A percentile compares a stretch with the other conserved stretches of the same genome.
phyloP scores from a whole-genome alignment of 2,113 vertebrate species.

The Leiothrix lutea region DNA sequence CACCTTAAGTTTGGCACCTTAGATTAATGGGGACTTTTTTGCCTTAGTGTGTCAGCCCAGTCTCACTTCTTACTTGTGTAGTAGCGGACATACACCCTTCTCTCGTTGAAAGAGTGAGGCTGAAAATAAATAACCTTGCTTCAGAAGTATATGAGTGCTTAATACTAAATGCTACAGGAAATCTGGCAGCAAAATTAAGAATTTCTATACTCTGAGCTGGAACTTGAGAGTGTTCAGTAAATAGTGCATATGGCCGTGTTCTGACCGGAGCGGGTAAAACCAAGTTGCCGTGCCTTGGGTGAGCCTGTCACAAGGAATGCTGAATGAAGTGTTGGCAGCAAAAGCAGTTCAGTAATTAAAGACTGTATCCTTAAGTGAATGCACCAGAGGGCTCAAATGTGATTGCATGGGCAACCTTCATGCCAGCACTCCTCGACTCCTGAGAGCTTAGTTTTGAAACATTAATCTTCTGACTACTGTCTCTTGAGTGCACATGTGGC shows the following conservation, averaged over 20 bases:
- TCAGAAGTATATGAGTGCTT: background rate
- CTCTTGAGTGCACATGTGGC: background rate
- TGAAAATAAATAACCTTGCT: background rate
- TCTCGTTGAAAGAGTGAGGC: background rate
- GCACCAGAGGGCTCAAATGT: background rate
- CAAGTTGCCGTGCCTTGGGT: background rate
- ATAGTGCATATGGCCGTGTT: background rate
- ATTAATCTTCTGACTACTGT: background rate
- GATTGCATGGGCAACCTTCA: background rate
- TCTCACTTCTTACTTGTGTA: background rate
- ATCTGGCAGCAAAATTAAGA: background rate
- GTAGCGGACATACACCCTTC: background rate
- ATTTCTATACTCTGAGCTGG: background rate
- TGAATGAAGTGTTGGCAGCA: background rate
- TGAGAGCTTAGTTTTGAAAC: background rate
- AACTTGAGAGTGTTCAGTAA: background rate
- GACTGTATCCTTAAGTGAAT: background rate
- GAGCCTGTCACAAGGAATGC: background rate
- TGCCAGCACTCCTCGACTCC: background rate
- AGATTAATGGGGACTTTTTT: background rate
- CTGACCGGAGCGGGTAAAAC: background rate
- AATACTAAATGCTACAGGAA: background rate
- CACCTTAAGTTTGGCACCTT: background rate
- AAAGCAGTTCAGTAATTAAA: conserved; percentile 24
- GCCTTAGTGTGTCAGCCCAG: background rate